These are phyloP conservation scores for Notolepis coatsorum DNA, from an alignment of 2,797 vertebrate species.

Conservation along the genomic window DNA sequence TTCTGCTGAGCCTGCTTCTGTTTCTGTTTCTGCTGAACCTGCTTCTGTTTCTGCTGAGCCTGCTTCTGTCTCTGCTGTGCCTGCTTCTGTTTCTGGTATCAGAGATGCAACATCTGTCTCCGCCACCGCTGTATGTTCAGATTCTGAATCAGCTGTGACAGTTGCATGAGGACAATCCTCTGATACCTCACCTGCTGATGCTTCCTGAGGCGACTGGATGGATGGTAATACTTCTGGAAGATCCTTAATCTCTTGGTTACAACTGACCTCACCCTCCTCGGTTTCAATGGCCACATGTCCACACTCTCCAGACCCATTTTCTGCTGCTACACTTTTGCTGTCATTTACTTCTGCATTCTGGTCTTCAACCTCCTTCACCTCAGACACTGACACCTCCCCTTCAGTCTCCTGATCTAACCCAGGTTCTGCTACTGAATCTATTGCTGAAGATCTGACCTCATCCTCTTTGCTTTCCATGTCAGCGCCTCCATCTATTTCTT, in stretches of 20 bases:
- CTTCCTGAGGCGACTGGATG: not conserved
- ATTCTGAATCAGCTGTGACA: conserved; percentile 4
- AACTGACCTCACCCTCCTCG: conserved; percentile 1
- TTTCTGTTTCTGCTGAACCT: not conserved
- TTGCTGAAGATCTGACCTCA: not conserved
- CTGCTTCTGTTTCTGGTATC: conserved; percentile 2
- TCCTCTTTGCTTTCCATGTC: not conserved
- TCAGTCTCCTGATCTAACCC: conserved; percentile 9
- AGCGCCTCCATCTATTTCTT: not conserved
- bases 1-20: not conserved
- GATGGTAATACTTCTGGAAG: not conserved
- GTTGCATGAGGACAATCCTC: not conserved
- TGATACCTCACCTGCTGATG: not conserved
- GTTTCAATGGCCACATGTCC: conserved; percentile 18
- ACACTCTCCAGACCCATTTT: not conserved
- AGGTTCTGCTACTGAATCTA: not conserved
- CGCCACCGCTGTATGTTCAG: not conserved
- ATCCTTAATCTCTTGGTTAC: not conserved
- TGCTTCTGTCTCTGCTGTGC: conserved; percentile 5
- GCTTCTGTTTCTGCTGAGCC: conserved; percentile 1
- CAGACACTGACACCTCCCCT: conserved; percentile 19
- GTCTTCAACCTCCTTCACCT: not conserved
- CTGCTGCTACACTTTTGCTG: not conserved
- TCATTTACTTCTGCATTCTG: not conserved
- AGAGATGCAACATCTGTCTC: not conserved